Evolutionary conservation across 37 sponge, comb jelly and placozoan species (phyloP), one percentile per base, ranked within the genome.

Genomic region (Axinella damicornis): DNA sequence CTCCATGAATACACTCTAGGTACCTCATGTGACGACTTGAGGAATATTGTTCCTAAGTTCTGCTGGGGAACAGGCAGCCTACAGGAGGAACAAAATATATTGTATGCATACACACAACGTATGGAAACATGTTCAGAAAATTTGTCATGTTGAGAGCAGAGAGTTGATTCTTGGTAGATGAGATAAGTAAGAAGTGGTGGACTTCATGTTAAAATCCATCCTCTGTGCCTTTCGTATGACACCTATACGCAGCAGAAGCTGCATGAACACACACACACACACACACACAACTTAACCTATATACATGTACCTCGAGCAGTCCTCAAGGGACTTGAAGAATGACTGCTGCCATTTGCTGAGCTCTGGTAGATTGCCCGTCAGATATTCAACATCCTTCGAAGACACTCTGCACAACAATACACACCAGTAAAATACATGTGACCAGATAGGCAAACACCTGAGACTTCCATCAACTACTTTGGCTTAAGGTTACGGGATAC

Each of bases 281-380:
- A 18, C 76, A 57, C 72, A 28, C 76, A 31, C 33, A 64, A 24
- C 0, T 9, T 12, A 4, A 46, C 46, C 4, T 9, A 46, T 9
- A 52, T 22, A 24, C 55, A 62, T 66, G 22, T 53, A 91, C 92
- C 64, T 83, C 22, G 88, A 69, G 41, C 85, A 76, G 34, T 93
- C 80, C 65, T 85, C 85, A 33, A 93, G 20, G 20, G 73, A 57
- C 21, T 56, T 65, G 37, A 81, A 89, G 71, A 89, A 93, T 0
- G 41, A n/a, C 24, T 89, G 88, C 64, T 93, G 94, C 72, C 82
- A 83, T 32, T 39, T 82, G 30, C n/a, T 81, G 12, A 93, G 53
- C 53, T 89, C 90, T 61, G 83, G 71, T 2, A 93, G 53, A 71
- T 89, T 93, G 14, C 94, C 94, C 18, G 83, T 89, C 59, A 89